A percentile compares a stretch with the other conserved stretches of the same genome.
phyloP scores from a whole-genome alignment of 2,113 vertebrate genomes.

The Tupaia chinensis region DNA sequence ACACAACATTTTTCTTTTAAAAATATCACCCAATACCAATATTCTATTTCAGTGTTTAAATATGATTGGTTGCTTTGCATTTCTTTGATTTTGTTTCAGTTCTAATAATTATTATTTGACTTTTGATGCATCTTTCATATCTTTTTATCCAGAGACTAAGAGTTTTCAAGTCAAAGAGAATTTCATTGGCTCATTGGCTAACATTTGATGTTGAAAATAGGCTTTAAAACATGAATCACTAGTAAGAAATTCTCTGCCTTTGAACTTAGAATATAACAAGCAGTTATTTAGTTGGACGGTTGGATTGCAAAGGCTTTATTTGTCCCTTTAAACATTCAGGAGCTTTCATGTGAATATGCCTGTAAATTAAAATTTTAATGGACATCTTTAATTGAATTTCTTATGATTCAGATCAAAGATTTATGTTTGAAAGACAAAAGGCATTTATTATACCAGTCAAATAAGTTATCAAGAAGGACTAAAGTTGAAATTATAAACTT shows the following conservation, averaged over 20 bases:
- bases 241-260: neutral
- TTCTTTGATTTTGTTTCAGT: neutral
- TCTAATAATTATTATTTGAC: neutral
- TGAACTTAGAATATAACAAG: neutral
- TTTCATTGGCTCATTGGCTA: neutral
- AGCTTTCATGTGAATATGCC: neutral
- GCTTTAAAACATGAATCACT: neutral
- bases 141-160: neutral
- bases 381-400: neutral
- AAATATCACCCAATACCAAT: neutral
- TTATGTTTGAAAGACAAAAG: neutral
- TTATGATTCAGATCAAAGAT: neutral
- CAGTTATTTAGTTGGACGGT: neutral
- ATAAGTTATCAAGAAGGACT: slow-evolving; percentile 16
- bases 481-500: neutral
- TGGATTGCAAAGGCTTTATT: neutral
- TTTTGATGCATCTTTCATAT: neutral
- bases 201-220: neutral
- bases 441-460: neutral
- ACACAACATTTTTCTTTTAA: slow-evolving; percentile 6
- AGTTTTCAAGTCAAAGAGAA: neutral
- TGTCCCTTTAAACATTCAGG: neutral
- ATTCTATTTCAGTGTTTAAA: slow-evolving; percentile 27
- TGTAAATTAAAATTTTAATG: slow-evolving; percentile 44
- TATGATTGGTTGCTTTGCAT: neutral